Conservation (phyloP, 2,888 invertebrate genomes). For the Tineola bisselliella region DNA sequence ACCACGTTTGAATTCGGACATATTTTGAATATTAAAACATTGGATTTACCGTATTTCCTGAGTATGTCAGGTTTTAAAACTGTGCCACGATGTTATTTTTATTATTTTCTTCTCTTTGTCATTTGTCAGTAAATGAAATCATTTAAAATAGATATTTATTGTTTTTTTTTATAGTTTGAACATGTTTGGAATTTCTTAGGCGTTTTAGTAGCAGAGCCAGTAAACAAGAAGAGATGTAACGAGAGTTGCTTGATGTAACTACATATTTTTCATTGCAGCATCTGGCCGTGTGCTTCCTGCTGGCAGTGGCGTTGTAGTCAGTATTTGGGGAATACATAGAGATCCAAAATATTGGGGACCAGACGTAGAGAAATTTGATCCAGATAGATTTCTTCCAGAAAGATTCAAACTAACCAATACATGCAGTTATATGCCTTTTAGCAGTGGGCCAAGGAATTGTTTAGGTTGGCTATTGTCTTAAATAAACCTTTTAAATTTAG, state of each 20-base stretch:
- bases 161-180: no score
- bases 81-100: no score
- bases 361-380: conserved; percentile 54
- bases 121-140: no score
- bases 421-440: conserved; percentile 30
- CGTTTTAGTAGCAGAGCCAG: no score
- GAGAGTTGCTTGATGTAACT: no score
- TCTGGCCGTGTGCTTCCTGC: conserved; percentile 22
- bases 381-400: conserved; percentile 54
- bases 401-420: conserved; percentile 26
- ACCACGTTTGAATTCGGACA: background rate
- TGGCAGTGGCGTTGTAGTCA: conserved; percentile 27
- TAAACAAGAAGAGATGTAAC: no score
- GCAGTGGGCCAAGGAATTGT: conserved; percentile 32
- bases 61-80: no score
- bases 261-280: background rate
- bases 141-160: no score
- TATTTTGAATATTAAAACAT: background rate
- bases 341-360: conserved; percentile 50
- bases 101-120: no score
- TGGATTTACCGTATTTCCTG: background rate
- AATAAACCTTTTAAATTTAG: no score
- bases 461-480: conserved; percentile 22
- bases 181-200: no score
- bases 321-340: conserved; percentile 33